phyloP scores from a whole-genome alignment of 2,797 vertebrate species.

The Hipposideros larvatus region DNA sequence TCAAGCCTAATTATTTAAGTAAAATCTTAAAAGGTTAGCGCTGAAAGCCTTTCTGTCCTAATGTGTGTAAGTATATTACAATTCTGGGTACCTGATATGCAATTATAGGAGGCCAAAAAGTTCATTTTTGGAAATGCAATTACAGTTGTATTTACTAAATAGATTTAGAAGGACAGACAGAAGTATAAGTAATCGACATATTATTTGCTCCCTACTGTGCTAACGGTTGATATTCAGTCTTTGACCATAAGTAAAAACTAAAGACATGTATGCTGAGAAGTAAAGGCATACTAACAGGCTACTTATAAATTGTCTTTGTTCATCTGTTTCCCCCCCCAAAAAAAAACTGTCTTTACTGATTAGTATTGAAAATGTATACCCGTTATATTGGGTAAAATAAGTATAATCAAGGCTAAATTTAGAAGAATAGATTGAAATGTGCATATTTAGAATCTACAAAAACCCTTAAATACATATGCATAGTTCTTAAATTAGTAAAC shows the following conservation, averaged over 20 bases:
- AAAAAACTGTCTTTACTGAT: neutral
- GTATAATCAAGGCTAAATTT: neutral
- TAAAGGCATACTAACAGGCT: neutral
- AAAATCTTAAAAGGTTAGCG: constrained; percentile 38
- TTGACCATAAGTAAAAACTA: neutral
- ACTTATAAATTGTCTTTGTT: neutral
- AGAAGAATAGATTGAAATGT: neutral
- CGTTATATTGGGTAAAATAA: neutral
- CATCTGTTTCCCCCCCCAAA: neutral
- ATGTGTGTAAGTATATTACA: neutral
- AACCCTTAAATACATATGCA: neutral
- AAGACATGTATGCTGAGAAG: neutral
- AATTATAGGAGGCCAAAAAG: neutral
- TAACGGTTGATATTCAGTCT: neutral
- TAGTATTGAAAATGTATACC: neutral
- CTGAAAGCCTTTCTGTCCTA: neutral
- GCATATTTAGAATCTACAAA: neutral
- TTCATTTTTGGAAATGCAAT: neutral
- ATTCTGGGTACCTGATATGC: neutral
- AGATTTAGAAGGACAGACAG: constrained; percentile 1
- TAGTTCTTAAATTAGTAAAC: neutral
- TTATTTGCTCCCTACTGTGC: neutral
- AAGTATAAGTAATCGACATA: neutral
- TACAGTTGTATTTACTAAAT: constrained; percentile 11
- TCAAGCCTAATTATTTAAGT: constrained; percentile 10